Base-by-base conservation (phyloP, 2,888 invertebrate species). In the Latrodectus elegans region DNA sequence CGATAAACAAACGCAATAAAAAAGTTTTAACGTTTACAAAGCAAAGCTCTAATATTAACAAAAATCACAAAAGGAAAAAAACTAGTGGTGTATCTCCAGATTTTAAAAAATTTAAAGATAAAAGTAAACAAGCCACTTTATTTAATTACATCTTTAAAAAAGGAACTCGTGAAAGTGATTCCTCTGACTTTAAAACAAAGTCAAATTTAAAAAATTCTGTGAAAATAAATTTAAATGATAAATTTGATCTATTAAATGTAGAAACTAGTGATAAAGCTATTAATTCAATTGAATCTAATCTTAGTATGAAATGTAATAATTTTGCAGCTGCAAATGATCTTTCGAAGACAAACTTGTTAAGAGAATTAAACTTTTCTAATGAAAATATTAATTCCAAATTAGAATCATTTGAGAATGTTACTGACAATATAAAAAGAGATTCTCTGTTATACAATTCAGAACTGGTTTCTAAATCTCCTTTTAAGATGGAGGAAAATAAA, bases 81-180 rank as follows among this genome's bases (percentile, higher is more conserved):
- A 71, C 49, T n/a, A 70, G 73, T 71, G 78, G 76, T 8, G 17
- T 55, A 9, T 87, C 86, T 9, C 86, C 86, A 8, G 86, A 87
- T 38, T 76, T 65, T 60, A 87, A 81, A 52, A 87, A 87, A 67
- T 73, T 76, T 15, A 87, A 87, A 26, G 64, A 87, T 12, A 87
- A 77, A 55, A 22, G 71, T 14, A 87, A 77, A n/a, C 86, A 87
- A 73, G 77, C 72, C n/a, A 73, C 86, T 52, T 77, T 87, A 55
- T 60, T 77, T 12, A 87, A 77, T 26, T 87, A 75, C 49, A 60
- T 60, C 14, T 15, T 60, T 12, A 60, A 60, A 60, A 60, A 60
- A 12, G n/a, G 12, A 60, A 11, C 60, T 6, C 38, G 14, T 53
- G 22, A 72, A 17, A 12, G n/a, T 15, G 52, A 52, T 10, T 9